These are phyloP conservation scores for Lithophane semibrunnea DNA, from an alignment of 2,888 invertebrate genomes.

Conservation along the genomic window DNA sequence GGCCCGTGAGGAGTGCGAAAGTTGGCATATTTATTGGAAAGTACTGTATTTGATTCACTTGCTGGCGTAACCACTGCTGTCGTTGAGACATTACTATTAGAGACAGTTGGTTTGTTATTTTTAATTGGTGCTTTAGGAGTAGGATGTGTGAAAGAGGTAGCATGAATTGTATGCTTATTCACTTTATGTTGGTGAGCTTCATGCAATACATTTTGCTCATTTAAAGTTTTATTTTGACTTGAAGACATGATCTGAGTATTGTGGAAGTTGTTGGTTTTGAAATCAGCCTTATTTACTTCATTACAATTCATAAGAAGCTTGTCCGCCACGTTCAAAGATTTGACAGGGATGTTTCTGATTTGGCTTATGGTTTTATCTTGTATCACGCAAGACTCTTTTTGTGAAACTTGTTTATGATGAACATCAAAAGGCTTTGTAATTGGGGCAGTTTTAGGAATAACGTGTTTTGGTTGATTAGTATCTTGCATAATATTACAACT, in stretches of 20 bases:
- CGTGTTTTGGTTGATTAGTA: conserved; percentile 1
- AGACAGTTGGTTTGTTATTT: neutral
- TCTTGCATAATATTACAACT: neutral
- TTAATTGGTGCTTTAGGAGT: neutral
- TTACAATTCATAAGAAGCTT: conserved; percentile 16
- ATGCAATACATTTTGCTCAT: conserved; percentile 7
- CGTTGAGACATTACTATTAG: neutral
- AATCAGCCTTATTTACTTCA: conserved; percentile 2
- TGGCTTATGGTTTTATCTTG: neutral
- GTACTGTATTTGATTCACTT: conserved; percentile 5
- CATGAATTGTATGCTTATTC: neutral
- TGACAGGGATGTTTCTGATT: neutral
- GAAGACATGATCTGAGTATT: neutral
- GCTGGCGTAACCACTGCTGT: neutral
- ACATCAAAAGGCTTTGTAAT: neutral
- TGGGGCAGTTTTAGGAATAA: conserved; percentile 10
- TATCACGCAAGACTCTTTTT: neutral
- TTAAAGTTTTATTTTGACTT: conserved; percentile 12
- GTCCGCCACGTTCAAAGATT: neutral
- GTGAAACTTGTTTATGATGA: conserved; percentile 7
- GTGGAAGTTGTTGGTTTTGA: neutral
- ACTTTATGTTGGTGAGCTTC: neutral
- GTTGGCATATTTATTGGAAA: neutral
- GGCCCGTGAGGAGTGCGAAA: neutral
- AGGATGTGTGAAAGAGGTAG: neutral